A percentile compares a stretch with the other conserved stretches of the same genome.
These are phyloP conservation scores for Dendroctonus ponderosae DNA, from an alignment of 1,140 invertebrate genomes.

Conservation along the genomic window DNA sequence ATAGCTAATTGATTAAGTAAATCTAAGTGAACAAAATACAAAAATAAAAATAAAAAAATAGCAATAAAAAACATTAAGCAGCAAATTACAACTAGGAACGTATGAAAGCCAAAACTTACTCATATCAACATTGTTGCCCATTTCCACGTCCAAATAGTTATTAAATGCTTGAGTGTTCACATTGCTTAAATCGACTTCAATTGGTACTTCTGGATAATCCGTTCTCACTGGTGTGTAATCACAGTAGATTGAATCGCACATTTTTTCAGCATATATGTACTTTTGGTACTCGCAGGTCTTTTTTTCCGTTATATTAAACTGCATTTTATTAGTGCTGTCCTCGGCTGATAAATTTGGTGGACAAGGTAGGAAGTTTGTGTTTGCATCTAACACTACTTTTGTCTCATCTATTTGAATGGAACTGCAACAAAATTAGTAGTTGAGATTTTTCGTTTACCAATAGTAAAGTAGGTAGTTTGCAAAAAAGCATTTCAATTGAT, in stretches of 20 bases:
- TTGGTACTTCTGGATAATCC: slow-evolving; percentile 47
- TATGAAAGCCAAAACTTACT: no score
- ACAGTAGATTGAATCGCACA: slow-evolving; percentile 48
- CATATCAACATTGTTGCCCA: slow-evolving; percentile 42
- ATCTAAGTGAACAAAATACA: no score
- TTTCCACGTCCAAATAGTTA: slow-evolving; percentile 50
- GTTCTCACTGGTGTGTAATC: slow-evolving; percentile 44
- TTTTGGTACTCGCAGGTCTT: slow-evolving; percentile 42
- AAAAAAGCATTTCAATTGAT: not conserved
- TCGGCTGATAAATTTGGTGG: slow-evolving; percentile 11
- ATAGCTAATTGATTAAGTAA: slow-evolving; percentile 9
- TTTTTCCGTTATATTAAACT: slow-evolving; percentile 41
- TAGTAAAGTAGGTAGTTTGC: no score
- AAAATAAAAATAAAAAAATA: no score
- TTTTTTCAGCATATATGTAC: slow-evolving; percentile 46
- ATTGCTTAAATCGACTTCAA: slow-evolving; percentile 48
- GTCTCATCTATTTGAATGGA: slow-evolving; percentile 25
- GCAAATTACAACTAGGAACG: no score
- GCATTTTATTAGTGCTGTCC: slow-evolving; percentile 38
- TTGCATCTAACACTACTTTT: slow-evolving; percentile 28
- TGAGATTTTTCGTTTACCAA: not conserved
- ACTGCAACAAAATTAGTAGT: slow-evolving; percentile 15
- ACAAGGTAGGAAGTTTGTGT: slow-evolving; percentile 34
- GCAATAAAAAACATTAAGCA: no score
- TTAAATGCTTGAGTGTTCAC: slow-evolving; percentile 50